Conservation (phyloP, 92 coral and sea anemone species). For the Porites cylindrica region DNA sequence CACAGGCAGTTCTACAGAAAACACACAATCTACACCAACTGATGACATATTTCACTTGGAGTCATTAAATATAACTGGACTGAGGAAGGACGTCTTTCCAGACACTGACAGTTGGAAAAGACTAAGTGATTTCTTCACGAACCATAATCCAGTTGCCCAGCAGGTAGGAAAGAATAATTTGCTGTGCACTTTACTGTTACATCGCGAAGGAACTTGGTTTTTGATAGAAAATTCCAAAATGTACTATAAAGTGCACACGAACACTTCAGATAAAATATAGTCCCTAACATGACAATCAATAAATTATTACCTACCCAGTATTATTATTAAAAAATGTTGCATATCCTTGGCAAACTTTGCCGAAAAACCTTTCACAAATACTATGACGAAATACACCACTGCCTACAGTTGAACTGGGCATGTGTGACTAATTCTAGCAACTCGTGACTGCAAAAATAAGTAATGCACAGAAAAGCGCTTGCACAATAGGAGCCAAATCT, state of each 20-base stretch:
- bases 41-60: not conserved
- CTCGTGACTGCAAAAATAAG: not conserved
- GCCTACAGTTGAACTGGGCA: no score
- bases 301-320: no score
- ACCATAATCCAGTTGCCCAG: not conserved
- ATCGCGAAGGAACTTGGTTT: not conserved
- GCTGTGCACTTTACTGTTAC: not conserved
- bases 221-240: not conserved
- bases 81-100: conserved; percentile 1
- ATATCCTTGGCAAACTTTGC: no score
- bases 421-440: not conserved
- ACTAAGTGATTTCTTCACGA: not conserved
- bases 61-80: not conserved
- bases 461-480: no score
- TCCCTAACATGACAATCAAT: no score
- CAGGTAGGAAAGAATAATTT: not conserved
- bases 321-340: no score
- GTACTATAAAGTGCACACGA: not conserved
- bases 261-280: no score
- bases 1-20: not conserved
- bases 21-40: not conserved
- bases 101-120: not conserved
- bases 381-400: no score
- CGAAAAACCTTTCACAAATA: no score
- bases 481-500: not conserved